Base-by-base conservation (phyloP, 30 jellyfish, hydroid and myxozoan genomes). In the Cassiopea xamachana region DNA sequence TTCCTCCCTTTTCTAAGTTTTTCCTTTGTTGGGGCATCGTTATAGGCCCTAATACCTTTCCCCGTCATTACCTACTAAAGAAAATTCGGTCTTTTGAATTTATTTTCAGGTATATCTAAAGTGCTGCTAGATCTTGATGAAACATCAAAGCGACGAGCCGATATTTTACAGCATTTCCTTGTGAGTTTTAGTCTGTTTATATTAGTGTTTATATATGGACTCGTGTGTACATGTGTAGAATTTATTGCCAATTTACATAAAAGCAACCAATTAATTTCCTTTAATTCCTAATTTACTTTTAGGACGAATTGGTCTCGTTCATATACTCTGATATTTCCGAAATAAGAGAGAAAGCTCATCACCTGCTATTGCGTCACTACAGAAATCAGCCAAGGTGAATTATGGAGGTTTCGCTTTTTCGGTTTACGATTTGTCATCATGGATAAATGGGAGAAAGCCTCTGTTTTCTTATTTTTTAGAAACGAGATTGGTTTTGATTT, bases 71-170 rank as follows among this genome's bases (percentile, higher is more conserved):
- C 39, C 39, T 27, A 27, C 39, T 27, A 27, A 27, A 27, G 0
- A 27, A 27, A 27, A 27, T 27, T 27, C 39, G 39, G 39, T 27
- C 39, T 55, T 64, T 64, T 64, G 2, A 14, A 64, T 64, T 13
- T 4, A 9, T 14, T 73, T 79, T 50, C 80, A 93, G 98, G 55
- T 18, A 19, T 89, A 1, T 48, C 84, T 19, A 80, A 70, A 8
- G 98, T 88, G 1, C 47, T 94, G 79, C 61, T 58, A 1, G 98
- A 94, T 43, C 92, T 94, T 48, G 98, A 94, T 55, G 98, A 94
- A 68, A 91, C 95, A 1, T 90, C 98, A 13, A 94, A 84, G 60
- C 43, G 98, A 75, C 85, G 97, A 1, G 93, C 84, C 0, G 98
- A 94, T 49, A 77, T 94, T 46, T 62, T 94, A 73, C 96, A 87